Base-by-base conservation (phyloP, 2,888 invertebrate genomes). In the Nasonovia ribisnigri region DNA sequence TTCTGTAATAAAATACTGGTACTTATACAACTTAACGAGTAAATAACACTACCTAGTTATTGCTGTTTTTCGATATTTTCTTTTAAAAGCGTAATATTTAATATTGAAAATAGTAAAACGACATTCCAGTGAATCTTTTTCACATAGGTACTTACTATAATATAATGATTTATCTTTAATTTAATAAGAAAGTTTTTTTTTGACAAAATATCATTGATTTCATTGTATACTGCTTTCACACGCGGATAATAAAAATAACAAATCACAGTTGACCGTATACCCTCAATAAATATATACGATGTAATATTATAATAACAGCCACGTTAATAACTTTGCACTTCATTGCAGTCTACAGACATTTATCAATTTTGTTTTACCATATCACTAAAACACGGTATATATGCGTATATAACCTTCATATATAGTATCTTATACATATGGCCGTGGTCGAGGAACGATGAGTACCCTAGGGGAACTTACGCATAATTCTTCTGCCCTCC, bases 111-210 rank as follows among this genome's bases (percentile, higher is more conserved):
- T 36, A 77, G 36, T 36, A 36, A 77, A 77, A 77, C 20, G 20
- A 77, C 20, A 20, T 84, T 43, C 43, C 26, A 6, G 24, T 88
- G 11, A 8, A 51, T 87, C 20, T 0, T 42, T 48, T 48, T 87
- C 46, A 11, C 26, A 84, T 87, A 84, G 3, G 29, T 46, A 86
- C 26, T 46, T n/a, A 36, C 6, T 51, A 36, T 57, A 43, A 57
- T 57, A 29, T 88, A 57, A 57, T 16, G 3, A 89, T 11, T 88
- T 87, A 46, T 60, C 20, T 89, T 16, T 43, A 89, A 60, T 46
- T 60, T n/a, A 67, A 60, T 89, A 29, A 16, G 26, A 60, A 89
- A 89, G 43, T 90, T 10, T 26, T 88, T 89, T 88, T 89, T 26
- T 43, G 20, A 77, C 6, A 43, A 57, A 43, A 89, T 57, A 89